These are phyloP conservation scores for Platycheirus albimanus DNA, from an alignment of 2,888 invertebrate species.

Conservation along the genomic window DNA sequence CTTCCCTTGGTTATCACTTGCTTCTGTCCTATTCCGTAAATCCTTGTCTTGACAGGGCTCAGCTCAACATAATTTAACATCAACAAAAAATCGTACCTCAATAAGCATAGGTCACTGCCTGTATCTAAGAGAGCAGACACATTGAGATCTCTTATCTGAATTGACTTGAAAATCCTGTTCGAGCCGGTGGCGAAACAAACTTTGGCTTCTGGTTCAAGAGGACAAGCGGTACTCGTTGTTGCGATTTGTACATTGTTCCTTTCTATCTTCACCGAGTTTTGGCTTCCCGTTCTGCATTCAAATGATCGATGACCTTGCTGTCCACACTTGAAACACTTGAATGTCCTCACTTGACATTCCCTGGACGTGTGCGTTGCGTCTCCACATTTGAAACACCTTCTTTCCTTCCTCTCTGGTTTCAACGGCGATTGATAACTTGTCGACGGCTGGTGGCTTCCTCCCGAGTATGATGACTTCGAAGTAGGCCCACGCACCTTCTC, in stretches of 20 bases:
- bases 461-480: conserved; percentile 5
- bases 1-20: neutral
- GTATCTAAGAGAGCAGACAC: neutral
- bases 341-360: neutral
- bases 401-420: neutral
- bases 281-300: neutral
- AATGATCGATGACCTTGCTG: neutral
- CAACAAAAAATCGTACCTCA: neutral
- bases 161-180: neutral
- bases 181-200: conserved; percentile 1
- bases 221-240: neutral
- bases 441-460: neutral
- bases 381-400: neutral
- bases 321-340: neutral
- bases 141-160: neutral
- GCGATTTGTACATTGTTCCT: neutral
- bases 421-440: neutral
- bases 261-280: neutral
- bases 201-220: neutral
- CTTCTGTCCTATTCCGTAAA: neutral
- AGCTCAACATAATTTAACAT: neutral
- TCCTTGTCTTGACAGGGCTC: neutral
- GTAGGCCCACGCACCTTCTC: conserved; percentile 36
- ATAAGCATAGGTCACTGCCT: neutral
- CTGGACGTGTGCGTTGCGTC: neutral